Evolutionary conservation across 2,888 invertebrate species (phyloP), one percentile per base, ranked within the genome.

Genomic region (Drosophila atripex): DNA sequence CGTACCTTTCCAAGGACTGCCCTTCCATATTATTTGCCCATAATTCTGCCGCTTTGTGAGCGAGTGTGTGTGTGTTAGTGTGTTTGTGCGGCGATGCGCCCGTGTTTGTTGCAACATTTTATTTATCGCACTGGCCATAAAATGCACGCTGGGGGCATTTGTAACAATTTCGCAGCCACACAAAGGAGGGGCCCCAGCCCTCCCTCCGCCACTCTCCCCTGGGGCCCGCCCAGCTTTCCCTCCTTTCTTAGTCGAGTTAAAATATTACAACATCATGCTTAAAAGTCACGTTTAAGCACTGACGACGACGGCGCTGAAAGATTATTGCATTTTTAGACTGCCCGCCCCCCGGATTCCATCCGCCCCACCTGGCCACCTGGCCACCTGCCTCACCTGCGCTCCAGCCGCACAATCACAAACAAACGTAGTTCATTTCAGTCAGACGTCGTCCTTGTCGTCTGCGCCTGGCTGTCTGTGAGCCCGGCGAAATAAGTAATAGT

Each of bases 251-350:
- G 84, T 82, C 87, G 77, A 76, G 87, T 85, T 85, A 85, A 85
- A 85, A 88, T 86, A 88, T 88, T 88, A 84, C 88, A 86, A 78
- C 88, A 87, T 89, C 88, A 86, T 87, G 88, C 88, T 88, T 79
- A 80, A 80, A 77, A 88, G 88, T 88, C 88, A 88, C 88, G 88
- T 88, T 88, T 88, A 78, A 87, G 78, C 78, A 80, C 78, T 86
- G 78, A 86, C 86, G 75, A 88, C 88, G 84, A 73, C 75, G 72
- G 78, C 86, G 83, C 78, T 82, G 79, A 85, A 88, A 88, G 86
- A 88, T 89, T 86, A 89, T 88, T 89, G 88, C 86, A 89, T 84
- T 88, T 84, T 76, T 61, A 51, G 70, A 55, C 59, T 60, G 64
- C 72, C 73, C 71, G 43, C 65, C 63, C 32, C 45, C 30, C 35